Conservation (phyloP, 2,888 invertebrate genomes). For the Parasteatoda lunata region DNA sequence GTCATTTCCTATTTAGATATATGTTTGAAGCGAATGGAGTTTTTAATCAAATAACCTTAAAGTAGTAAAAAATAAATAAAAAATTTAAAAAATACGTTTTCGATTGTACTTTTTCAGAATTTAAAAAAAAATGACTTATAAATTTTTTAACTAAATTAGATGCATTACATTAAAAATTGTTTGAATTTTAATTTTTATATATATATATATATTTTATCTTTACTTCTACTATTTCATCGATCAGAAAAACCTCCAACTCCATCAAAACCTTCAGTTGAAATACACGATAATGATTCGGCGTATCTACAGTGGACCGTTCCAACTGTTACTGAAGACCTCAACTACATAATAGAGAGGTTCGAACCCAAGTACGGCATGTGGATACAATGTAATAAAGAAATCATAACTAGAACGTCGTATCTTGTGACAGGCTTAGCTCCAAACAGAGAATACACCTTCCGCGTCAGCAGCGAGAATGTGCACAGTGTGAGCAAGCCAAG, state of each 20-base stretch:
- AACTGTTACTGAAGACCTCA: slow-evolving; percentile 82
- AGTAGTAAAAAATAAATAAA: too few species aligned
- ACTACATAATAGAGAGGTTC: slow-evolving; percentile 84
- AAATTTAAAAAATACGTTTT: too few species aligned
- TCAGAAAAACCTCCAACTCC: slow-evolving; percentile 42
- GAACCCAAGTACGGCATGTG: slow-evolving; percentile 75
- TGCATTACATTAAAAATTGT: too few species aligned
- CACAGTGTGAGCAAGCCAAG: slow-evolving; percentile 84
- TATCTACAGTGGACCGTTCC: slow-evolving; percentile 85
- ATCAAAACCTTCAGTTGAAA: slow-evolving; percentile 23
- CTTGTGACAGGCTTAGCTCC: slow-evolving; percentile 79
- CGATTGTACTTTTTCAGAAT: too few species aligned
- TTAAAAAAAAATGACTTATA: too few species aligned
- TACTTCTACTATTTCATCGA: neutral
- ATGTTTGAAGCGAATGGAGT: too few species aligned
- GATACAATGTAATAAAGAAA: slow-evolving; percentile 75
- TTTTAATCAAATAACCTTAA: too few species aligned
- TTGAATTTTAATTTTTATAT: too few species aligned
- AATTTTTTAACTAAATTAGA: too few species aligned
- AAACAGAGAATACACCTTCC: slow-evolving; percentile 82
- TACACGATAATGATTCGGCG: slow-evolving; percentile 73
- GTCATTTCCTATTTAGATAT: too few species aligned
- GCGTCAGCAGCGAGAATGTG: slow-evolving; percentile 84
- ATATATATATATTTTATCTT: too few species aligned
- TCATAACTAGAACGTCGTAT: slow-evolving; percentile 24